Conservation (phyloP, 2,113 vertebrate genomes). For the Oreochromis tanganicae region DNA sequence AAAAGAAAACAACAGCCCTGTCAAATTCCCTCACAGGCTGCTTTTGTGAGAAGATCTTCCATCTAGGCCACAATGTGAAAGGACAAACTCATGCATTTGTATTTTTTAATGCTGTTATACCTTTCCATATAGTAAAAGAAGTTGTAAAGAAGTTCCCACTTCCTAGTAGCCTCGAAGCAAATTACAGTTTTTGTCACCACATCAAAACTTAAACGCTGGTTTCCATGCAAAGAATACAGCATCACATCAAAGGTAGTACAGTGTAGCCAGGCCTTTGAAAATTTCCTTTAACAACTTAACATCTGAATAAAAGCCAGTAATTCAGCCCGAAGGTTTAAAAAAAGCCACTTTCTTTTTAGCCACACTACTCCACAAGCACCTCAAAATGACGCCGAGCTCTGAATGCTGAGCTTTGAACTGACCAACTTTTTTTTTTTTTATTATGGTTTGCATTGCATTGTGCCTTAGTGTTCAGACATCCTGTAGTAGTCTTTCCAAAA, state of each 20-base stretch:
- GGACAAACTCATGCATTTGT: not conserved
- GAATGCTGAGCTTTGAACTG: slow-evolving; percentile 8
- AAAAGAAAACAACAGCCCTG: slow-evolving; percentile 14
- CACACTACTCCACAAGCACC: not conserved
- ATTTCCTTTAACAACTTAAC: not conserved
- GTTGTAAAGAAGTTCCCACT: not conserved
- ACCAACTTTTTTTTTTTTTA: slow-evolving; percentile 8
- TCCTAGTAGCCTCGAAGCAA: not conserved
- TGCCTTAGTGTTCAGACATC: slow-evolving; percentile 28
- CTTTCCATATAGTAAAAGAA: not conserved
- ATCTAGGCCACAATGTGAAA: not conserved
- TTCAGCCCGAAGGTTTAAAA: not conserved
- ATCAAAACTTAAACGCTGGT: not conserved
- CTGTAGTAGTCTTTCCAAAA: slow-evolving; percentile 46
- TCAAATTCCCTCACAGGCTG: not conserved
- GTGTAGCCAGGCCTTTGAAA: not conserved
- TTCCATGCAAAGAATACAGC: not conserved
- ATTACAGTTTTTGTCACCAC: not conserved
- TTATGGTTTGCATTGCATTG: slow-evolving; percentile 17
- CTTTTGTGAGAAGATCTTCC: not conserved
- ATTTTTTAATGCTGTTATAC: not conserved
- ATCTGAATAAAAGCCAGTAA: not conserved
- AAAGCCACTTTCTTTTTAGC: not conserved
- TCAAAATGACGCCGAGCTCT: not conserved
- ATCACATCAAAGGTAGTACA: not conserved